These are phyloP conservation scores for Paedocypris sp. DNA, from an alignment of 2,113 vertebrate species.

Conservation along the genomic window DNA sequence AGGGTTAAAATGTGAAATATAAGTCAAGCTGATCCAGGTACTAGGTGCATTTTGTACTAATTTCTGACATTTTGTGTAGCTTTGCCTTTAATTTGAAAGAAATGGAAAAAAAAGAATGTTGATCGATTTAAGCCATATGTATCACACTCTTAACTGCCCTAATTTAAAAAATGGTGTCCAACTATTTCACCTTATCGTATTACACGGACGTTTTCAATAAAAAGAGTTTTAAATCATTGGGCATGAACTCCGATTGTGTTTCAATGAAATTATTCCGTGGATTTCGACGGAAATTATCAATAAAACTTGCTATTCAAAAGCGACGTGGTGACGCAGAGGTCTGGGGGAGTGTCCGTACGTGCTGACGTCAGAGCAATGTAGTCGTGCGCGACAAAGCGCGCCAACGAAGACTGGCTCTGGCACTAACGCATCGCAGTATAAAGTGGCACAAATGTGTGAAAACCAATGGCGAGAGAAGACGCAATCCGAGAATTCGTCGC, in stretches of 20 bases:
- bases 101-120: background rate
- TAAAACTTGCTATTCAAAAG: too few relatives aligned
- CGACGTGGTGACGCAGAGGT: background rate
- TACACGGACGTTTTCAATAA: conserved; percentile 29
- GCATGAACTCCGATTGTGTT: conserved; percentile 28
- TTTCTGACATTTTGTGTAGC: too few relatives aligned
- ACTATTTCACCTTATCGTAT: background rate
- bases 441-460: background rate
- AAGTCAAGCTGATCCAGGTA: too few relatives aligned
- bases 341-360: background rate
- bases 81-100: too few relatives aligned
- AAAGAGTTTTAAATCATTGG: conserved; percentile 6
- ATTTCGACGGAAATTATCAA: too few relatives aligned
- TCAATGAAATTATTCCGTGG: background rate
- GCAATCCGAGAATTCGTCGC: conserved; percentile 33
- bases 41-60: too few relatives aligned
- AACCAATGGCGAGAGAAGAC: conserved; percentile 21
- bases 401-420: background rate
- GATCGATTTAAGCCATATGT: conserved; percentile 7
- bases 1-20: too few relatives aligned
- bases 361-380: conserved; percentile 14
- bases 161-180: background rate
- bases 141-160: background rate
- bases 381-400: conserved; percentile 7
- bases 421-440: background rate